Conservation (phyloP, 2,888 invertebrate genomes). For the Cheilosia grossa region DNA sequence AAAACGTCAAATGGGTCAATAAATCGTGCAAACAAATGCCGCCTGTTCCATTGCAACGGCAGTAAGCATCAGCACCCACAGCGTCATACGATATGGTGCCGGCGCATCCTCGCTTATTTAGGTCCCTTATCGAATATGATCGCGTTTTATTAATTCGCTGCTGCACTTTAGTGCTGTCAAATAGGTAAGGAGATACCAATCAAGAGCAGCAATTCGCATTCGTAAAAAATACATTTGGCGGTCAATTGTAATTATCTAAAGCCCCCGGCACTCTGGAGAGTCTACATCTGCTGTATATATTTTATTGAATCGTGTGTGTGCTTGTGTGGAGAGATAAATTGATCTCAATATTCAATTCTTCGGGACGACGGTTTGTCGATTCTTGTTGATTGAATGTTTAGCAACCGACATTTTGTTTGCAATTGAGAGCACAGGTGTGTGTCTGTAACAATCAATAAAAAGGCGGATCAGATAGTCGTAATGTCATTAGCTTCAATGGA, state of each 20-base stretch:
- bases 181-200: conserved; percentile 66
- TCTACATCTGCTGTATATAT: background rate
- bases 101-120: conserved; percentile 12
- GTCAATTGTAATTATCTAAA: conserved; percentile 64
- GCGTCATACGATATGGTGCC: conserved; percentile 28
- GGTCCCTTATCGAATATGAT: conserved; percentile 39
- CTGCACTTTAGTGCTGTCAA: conserved; percentile 9
- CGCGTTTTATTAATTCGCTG: conserved; percentile 48
- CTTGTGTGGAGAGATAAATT: conserved; percentile 35
- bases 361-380: background rate
- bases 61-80: conserved; percentile 15
- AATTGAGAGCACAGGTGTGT: conserved; percentile 8
- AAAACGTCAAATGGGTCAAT: conserved; percentile 19
- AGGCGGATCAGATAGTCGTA: background rate
- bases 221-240: conserved; percentile 59
- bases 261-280: background rate
- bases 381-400: conserved; percentile 5
- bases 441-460: background rate
- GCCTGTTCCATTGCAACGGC: conserved; percentile 15
- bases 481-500: background rate
- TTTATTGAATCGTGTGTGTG: conserved; percentile 6
- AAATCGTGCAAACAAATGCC: conserved; percentile 18
- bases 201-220: conserved; percentile 52
- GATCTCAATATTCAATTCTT: conserved; percentile 26
- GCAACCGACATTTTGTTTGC: conserved; percentile 13